These are phyloP conservation scores for Donacobius atricapilla DNA, from an alignment of 2,113 vertebrate species.

Conservation along the genomic window DNA sequence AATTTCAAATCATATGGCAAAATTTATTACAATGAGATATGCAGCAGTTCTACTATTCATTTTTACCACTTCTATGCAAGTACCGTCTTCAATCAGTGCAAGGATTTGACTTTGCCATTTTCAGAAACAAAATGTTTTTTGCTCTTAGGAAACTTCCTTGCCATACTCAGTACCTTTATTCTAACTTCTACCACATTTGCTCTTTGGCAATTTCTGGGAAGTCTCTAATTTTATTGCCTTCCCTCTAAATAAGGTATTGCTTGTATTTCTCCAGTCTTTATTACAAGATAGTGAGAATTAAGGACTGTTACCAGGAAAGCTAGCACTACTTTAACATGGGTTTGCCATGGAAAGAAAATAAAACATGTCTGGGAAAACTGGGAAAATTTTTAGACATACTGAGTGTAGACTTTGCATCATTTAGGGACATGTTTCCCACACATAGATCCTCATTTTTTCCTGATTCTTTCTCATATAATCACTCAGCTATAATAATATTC, in stretches of 20 bases:
- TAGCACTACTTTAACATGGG: not conserved
- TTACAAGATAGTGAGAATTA: not conserved
- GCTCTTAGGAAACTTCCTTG: not conserved
- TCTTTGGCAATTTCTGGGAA: not conserved
- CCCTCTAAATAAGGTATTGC: not conserved
- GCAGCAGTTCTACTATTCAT: not conserved
- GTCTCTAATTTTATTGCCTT: not conserved
- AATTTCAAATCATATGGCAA: conserved; percentile 19
- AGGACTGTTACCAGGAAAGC: not conserved
- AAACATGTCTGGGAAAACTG: not conserved
- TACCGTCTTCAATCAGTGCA: not conserved
- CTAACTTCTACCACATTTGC: not conserved
- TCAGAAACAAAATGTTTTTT: not conserved
- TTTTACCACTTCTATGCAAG: not conserved
- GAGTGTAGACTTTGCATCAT: not conserved
- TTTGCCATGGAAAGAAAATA: not conserved
- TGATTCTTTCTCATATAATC: not conserved
- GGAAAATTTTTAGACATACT: not conserved
- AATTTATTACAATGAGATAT: conserved; percentile 32
- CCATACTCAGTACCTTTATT: not conserved
- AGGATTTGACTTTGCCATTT: not conserved
- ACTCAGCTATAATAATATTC: not conserved
- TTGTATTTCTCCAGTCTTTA: not conserved
- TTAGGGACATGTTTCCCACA: not conserved
- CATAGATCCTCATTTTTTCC: not conserved